A percentile compares a stretch with the other conserved stretches of the same genome.
phyloP scores from a whole-genome alignment of 2,888 invertebrate genomes.

The Tiliacea aurago region DNA sequence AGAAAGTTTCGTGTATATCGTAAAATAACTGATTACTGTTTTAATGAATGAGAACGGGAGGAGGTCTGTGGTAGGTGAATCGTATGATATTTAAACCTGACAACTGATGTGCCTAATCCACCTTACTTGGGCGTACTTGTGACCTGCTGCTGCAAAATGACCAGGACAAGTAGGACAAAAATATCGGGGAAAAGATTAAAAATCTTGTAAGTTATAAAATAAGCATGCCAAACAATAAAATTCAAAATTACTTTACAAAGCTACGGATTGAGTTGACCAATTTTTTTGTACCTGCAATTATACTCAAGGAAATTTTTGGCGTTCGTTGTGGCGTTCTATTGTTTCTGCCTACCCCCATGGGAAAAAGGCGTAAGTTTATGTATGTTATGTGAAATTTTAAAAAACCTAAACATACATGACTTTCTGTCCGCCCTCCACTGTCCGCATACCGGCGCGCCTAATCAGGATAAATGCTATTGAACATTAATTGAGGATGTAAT shows the following conservation, averaged over 20 bases:
- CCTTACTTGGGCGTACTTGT: not conserved
- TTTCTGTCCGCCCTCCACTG: conserved; percentile 19
- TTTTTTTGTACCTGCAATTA: not conserved
- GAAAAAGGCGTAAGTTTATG: too few relatives aligned
- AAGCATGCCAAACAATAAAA: not conserved
- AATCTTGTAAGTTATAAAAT: not conserved
- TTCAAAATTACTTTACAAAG: not conserved
- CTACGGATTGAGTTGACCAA: not conserved
- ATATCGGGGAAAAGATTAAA: not conserved
- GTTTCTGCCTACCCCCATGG: too few relatives aligned
- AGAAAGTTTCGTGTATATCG: not conserved
- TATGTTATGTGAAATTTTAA: not conserved
- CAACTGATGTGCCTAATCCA: not conserved
- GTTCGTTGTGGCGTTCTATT: too few relatives aligned
- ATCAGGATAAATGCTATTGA: conserved; percentile 74
- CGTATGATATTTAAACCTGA: not conserved
- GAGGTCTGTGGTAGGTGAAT: not conserved
- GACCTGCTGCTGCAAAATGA: not conserved
- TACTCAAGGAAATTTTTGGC: too few relatives aligned
- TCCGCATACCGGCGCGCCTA: conserved; percentile 61
- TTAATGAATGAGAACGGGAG: not conserved
- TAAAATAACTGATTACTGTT: not conserved
- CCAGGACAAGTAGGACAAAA: not conserved
- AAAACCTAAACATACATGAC: not conserved
- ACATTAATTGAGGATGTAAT: conserved; percentile 77